phyloP scores from a whole-genome alignment of 2,797 vertebrate species.

The Pangasius djambal region DNA sequence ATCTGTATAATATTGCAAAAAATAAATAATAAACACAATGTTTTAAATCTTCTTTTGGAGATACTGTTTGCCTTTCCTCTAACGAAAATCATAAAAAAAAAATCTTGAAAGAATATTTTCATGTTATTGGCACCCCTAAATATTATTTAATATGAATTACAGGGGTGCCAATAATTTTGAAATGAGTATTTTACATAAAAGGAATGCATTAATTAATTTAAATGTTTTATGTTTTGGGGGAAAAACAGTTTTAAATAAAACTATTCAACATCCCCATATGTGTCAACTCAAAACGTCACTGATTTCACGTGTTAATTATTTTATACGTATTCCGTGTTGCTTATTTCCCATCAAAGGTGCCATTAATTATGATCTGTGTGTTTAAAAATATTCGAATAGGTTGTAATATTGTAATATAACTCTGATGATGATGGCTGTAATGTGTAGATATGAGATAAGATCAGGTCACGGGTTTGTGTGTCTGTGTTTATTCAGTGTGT shows the following conservation, averaged over 20 bases:
- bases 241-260: too few species aligned
- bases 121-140: background rate
- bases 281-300: too few species aligned
- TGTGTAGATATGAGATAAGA: background rate
- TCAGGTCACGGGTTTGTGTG: background rate
- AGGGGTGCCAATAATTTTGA: background rate
- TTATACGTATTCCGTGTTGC: background rate
- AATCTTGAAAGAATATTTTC: background rate
- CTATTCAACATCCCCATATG: too few species aligned
- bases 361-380: background rate
- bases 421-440: background rate
- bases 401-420: background rate
- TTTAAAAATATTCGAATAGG: background rate
- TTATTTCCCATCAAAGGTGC: background rate
- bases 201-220: background rate
- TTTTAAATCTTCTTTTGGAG: background rate
- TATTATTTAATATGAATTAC: background rate
- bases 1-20: background rate
- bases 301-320: background rate
- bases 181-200: background rate
- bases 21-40: background rate
- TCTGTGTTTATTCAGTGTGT: slow-evolving; percentile 68
- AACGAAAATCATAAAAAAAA: background rate
- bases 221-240: too few species aligned
- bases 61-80: background rate